Evolutionary conservation across 2,888 invertebrate genomes (phyloP).

Genomic region (Meloe dianella): DNA sequence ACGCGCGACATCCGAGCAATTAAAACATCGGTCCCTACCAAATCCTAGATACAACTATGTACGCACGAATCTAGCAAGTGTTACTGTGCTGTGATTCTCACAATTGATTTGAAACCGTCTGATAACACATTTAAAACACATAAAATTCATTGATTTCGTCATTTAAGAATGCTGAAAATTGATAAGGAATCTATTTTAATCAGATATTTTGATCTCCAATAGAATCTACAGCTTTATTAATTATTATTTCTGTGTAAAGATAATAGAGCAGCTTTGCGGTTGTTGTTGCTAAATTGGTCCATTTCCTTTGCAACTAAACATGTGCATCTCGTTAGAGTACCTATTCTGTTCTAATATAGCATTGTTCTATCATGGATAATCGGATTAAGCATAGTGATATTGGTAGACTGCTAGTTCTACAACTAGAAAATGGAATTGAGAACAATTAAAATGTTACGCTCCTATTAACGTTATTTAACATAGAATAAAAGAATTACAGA

Average conservation of each 20-base stretch:
- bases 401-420: slow-evolving; percentile 4
- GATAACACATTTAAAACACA: neutral
- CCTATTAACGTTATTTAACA: neutral
- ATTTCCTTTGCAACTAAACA: slow-evolving; percentile 6
- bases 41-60: slow-evolving; percentile 31
- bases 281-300: slow-evolving; percentile 9
- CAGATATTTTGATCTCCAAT: neutral
- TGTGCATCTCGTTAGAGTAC: slow-evolving; percentile 12
- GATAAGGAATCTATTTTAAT: neutral
- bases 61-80: slow-evolving; percentile 26
- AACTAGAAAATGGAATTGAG: neutral
- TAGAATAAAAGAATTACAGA: neutral
- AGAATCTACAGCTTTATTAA: neutral
- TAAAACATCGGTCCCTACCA: slow-evolving; percentile 48
- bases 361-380: slow-evolving; percentile 10
- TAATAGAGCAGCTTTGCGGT: slow-evolving; percentile 9
- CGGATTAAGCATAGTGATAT: slow-evolving; percentile 11
- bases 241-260: neutral
- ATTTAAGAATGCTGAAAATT: neutral
- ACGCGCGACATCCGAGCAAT: slow-evolving; percentile 53
- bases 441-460: slow-evolving; percentile 8
- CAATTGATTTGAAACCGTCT: neutral
- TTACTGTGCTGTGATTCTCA: neutral
- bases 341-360: slow-evolving; percentile 7
- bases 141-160: neutral